Evolutionary conservation across 2,888 invertebrate genomes (phyloP).

Genomic region (Cryptocheilus praepositus): DNA sequence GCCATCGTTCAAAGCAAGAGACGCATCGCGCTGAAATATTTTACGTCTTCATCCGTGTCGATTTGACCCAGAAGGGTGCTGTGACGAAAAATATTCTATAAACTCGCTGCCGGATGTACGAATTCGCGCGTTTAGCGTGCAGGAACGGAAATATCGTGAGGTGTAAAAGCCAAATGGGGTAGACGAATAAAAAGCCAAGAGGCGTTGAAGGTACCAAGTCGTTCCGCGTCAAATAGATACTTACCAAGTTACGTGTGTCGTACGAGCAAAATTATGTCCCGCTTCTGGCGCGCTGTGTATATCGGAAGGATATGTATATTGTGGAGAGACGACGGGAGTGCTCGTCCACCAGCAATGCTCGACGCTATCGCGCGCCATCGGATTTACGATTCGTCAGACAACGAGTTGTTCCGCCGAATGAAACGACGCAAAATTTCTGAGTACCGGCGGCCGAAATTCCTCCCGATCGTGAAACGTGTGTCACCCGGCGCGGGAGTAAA

Average conservation of each 20-base stretch:
- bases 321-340: neutral
- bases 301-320: too few species aligned
- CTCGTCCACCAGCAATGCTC: slow-evolving; percentile 10
- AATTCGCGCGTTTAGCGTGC: neutral
- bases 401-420: slow-evolving; percentile 9
- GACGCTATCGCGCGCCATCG: slow-evolving; percentile 33
- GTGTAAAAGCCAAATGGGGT: neutral
- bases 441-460: slow-evolving; percentile 23
- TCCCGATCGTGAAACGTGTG: slow-evolving; percentile 15
- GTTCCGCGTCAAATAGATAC: slow-evolving; percentile 9
- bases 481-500: slow-evolving; percentile 20
- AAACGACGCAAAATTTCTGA: slow-evolving; percentile 18
- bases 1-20: too few species aligned
- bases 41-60: too few species aligned
- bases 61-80: neutral
- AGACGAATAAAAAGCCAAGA: slow-evolving; percentile 5
- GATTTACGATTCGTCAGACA: slow-evolving; percentile 48
- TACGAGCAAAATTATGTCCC: slow-evolving; percentile 1
- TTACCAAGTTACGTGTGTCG: neutral
- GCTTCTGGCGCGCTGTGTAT: slow-evolving; percentile 3
- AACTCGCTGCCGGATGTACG: too few species aligned
- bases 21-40: too few species aligned
- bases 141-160: neutral
- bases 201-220: neutral
- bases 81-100: neutral